These are phyloP conservation scores for Caenorhabditis imperialis DNA, from an alignment of 2,888 invertebrate species.

Conservation along the genomic window DNA sequence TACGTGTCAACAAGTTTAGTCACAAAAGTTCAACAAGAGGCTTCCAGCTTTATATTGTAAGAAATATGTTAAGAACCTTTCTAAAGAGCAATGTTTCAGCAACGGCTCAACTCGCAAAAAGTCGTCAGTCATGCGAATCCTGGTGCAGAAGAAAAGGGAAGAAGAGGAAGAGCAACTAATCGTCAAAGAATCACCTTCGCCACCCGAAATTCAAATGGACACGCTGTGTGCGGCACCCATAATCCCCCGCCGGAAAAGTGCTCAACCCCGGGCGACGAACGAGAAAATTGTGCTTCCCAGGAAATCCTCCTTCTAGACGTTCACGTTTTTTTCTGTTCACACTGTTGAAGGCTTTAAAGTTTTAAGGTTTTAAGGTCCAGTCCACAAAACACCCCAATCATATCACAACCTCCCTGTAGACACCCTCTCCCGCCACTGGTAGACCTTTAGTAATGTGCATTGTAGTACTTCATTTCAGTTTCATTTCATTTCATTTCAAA, in stretches of 20 bases:
- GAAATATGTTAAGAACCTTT: background rate
- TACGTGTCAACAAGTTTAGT: constrained; percentile 57
- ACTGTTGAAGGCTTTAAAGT: background rate
- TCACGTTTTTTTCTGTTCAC: background rate
- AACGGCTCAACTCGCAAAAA: constrained; percentile 53
- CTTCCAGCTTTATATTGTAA: constrained; percentile 48
- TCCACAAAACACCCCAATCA: no score
- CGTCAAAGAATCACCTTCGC: constrained; percentile 43
- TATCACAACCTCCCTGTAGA: no score
- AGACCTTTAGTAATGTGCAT: no score
- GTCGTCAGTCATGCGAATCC: constrained; percentile 51
- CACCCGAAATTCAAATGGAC: constrained; percentile 49
- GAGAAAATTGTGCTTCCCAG: constrained; percentile 51
- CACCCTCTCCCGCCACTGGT: no score
- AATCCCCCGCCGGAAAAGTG: constrained; percentile 53
- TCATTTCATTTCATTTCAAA: constrained; percentile 5
- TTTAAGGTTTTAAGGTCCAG: no score
- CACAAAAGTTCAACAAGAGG: constrained; percentile 28
- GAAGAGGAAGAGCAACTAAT: constrained; percentile 54
- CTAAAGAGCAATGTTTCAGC: constrained; percentile 19
- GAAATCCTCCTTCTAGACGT: constrained; percentile 42
- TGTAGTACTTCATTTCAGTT: constrained; percentile 25
- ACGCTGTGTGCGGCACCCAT: constrained; percentile 33
- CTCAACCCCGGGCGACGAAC: constrained; percentile 42
- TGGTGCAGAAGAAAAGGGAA: constrained; percentile 42